phyloP scores from a whole-genome alignment of 2,888 invertebrate species.

The Oasisia sp. region DNA sequence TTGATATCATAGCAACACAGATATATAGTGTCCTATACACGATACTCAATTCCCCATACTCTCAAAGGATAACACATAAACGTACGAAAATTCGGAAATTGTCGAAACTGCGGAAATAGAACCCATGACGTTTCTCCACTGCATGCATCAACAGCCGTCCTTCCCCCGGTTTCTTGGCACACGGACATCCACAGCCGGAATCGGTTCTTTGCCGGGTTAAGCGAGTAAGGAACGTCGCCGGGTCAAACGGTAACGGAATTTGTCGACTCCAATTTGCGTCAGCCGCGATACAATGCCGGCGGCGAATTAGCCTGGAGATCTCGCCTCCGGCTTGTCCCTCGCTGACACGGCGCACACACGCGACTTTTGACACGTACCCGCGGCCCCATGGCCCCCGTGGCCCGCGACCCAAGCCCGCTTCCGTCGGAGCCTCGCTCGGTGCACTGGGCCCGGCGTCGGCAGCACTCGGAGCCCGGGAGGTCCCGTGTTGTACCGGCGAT shows the following conservation, averaged over 20 bases:
- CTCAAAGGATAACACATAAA: not conserved
- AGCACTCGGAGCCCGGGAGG: not conserved
- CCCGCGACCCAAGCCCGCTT: not conserved
- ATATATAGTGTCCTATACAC: not conserved
- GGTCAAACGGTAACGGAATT: not conserved
- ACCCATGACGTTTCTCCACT: not conserved
- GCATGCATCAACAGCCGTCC: not conserved
- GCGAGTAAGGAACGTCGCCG: not conserved
- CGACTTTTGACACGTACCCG: not conserved
- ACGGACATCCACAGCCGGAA: not conserved
- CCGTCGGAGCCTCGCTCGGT: not conserved
- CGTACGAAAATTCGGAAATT: not conserved
- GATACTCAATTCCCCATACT: not conserved
- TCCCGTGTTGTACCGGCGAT: not conserved
- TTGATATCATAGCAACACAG: not conserved
- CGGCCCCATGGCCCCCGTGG: not conserved
- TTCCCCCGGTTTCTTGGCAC: not conserved
- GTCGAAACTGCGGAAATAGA: not conserved
- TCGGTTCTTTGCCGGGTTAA: not conserved
- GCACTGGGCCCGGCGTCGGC: not conserved
- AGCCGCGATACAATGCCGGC: not conserved
- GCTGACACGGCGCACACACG: not conserved
- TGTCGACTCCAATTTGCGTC: slow-evolving; percentile 5
- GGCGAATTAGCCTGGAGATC: slow-evolving; percentile 13
- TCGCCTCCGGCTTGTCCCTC: not conserved